A percentile compares a stretch with the other conserved stretches of the same genome.
Conservation (phyloP, 1,140 invertebrate species). For the Caligus rogercresseyi region DNA sequence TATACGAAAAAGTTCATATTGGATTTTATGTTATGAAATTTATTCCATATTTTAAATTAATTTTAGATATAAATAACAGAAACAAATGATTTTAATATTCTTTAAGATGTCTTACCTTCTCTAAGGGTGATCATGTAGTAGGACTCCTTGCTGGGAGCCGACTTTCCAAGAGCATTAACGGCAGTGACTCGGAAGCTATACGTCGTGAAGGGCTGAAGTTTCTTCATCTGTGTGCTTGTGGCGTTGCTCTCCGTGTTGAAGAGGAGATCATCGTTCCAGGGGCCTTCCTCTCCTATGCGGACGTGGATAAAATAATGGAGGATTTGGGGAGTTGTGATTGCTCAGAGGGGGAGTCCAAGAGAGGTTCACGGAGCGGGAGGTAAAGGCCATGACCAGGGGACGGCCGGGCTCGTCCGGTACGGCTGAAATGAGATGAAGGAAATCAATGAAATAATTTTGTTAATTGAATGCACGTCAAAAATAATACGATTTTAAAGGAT, state of each 20-base stretch:
- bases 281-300: conserved; percentile 23
- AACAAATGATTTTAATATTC: too few species aligned
- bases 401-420: conserved; percentile 27
- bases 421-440: conserved; percentile 23
- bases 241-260: conserved; percentile 45
- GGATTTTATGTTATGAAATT: too few species aligned
- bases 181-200: conserved; percentile 54
- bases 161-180: conserved; percentile 48
- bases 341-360: conserved; percentile 28
- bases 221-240: conserved; percentile 38
- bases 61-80: too few species aligned
- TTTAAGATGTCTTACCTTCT: conserved; percentile 52
- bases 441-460: conserved; percentile 15
- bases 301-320: conserved; percentile 27
- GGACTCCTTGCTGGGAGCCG: conserved; percentile 47
- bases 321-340: conserved; percentile 25
- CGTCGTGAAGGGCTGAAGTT: conserved; percentile 48
- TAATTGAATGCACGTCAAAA: too few species aligned
- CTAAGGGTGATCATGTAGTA: conserved; percentile 55
- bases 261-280: conserved; percentile 27
- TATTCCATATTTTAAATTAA: too few species aligned
- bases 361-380: conserved; percentile 28
- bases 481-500: too few species aligned
- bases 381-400: conserved; percentile 27
- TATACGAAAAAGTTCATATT: too few species aligned